Conservation (phyloP, 2,113 vertebrate genomes). For the Mohoua ochrocephala region DNA sequence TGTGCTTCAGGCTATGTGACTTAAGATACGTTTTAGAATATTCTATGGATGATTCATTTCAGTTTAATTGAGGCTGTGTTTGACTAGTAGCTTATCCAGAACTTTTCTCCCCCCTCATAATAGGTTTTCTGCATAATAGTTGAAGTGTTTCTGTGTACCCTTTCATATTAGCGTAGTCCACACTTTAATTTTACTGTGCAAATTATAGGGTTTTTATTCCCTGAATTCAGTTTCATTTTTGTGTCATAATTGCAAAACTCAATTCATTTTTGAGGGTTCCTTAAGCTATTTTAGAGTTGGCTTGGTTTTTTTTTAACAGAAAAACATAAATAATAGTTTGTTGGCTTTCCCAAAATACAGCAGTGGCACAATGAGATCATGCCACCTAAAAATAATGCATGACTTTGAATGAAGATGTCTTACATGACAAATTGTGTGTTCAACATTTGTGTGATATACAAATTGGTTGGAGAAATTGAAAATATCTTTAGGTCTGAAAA, state of each 20-base stretch:
- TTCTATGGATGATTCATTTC: background rate
- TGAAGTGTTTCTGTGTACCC: background rate
- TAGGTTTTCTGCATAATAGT: background rate
- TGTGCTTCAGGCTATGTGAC: background rate
- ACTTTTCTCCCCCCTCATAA: background rate
- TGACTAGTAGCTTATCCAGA: background rate
- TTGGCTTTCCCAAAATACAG: background rate
- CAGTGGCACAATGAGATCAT: background rate
- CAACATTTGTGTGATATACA: background rate
- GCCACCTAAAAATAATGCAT: background rate
- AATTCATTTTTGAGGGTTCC: background rate
- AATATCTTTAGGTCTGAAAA: conserved; percentile 12
- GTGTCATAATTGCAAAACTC: background rate
- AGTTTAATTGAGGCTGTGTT: background rate
- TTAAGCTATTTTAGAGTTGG: background rate
- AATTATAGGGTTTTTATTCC: background rate
- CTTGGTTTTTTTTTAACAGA: background rate
- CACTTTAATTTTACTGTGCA: background rate
- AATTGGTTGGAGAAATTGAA: conserved; percentile 2
- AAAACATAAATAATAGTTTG: background rate
- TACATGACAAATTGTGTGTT: background rate
- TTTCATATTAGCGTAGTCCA: background rate
- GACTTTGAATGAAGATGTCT: background rate
- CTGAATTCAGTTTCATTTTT: background rate
- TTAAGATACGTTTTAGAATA: background rate